A percentile compares a stretch with the other conserved stretches of the same genome.
These are phyloP conservation scores for Yoshiicerus persimilis DNA, from an alignment of 1,140 invertebrate species.

Conservation along the genomic window DNA sequence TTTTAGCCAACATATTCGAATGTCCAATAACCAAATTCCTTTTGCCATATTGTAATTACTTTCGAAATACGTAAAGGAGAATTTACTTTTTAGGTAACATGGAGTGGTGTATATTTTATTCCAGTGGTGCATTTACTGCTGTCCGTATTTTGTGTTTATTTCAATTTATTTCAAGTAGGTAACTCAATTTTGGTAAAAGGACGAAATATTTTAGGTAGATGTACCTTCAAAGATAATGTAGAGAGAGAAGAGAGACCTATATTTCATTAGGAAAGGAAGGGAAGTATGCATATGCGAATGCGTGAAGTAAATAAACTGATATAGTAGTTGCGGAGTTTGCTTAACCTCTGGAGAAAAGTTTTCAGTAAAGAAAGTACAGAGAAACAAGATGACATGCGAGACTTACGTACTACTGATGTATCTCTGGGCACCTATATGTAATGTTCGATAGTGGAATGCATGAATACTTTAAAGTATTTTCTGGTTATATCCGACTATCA, in stretches of 20 bases:
- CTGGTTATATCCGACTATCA: background rate
- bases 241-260: background rate
- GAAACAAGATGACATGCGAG: background rate
- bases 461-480: background rate
- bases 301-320: background rate
- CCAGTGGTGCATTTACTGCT: too few species aligned
- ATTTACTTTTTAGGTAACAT: too few species aligned
- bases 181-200: background rate
- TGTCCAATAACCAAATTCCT: too few species aligned
- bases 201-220: too few species aligned
- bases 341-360: background rate
- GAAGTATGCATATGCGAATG: background rate
- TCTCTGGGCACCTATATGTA: background rate
- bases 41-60: too few species aligned
- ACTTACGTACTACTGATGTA: background rate
- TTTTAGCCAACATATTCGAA: too few species aligned
- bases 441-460: background rate
- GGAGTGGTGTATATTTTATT: too few species aligned
- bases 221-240: too few species aligned
- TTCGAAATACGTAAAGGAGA: too few species aligned
- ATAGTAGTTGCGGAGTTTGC: background rate
- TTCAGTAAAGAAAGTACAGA: background rate
- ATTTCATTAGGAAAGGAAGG: background rate
- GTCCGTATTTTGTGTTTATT: too few species aligned
- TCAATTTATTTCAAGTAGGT: too few species aligned